Base-by-base conservation (phyloP, 2,113 vertebrate species). In the Octodon degus region DNA sequence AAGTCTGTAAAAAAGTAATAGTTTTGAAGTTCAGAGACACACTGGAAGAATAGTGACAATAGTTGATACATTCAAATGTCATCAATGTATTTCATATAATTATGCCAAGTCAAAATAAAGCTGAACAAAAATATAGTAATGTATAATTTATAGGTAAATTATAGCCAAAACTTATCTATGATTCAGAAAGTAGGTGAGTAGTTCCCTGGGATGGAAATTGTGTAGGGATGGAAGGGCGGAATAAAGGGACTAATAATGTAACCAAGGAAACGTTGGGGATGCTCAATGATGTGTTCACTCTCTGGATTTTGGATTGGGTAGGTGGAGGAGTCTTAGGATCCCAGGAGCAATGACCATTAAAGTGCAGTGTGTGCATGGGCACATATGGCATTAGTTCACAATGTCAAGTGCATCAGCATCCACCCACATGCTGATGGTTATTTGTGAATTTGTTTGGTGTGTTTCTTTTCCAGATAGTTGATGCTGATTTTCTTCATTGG, bases 401-500 rank as follows among this genome's bases (percentile, higher is more conserved):
- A 19, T 8, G 2, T 43, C 19, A 14, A 3, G 1, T 24, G 24
- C 19, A 2, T 0, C 50, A 7, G 7, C 32, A 6, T 27, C 13
- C 53, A 8, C 1, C 25, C 10, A n/a, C n/a, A n/a, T n/a, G n/a
- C n/a, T 19, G 5, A 0, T 0, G n/a, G 27, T 8, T 32, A 0
- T 34, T 67, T 79, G 82, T 79, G 65, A 9, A 0, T 37, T 93
- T 47, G 0, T 63, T 19, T 20, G 14, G 12, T 0, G n/a, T 8
- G 3, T 27, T 25, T 5, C 11, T 24, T 72, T 37, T 40, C 34
- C 34, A 37, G n/a, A 62, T 14, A 7, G 2, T 34, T 77, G 60
- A 40, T 53, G 16, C 25, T 40, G 37, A 63, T 72, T 50, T 84
- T 86, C 16, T 80, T 63, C 19, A 5, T 7, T 53, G 53, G 55